Conservation (phyloP, 1,140 invertebrate species). For the Rhizoglyphus robini region DNA sequence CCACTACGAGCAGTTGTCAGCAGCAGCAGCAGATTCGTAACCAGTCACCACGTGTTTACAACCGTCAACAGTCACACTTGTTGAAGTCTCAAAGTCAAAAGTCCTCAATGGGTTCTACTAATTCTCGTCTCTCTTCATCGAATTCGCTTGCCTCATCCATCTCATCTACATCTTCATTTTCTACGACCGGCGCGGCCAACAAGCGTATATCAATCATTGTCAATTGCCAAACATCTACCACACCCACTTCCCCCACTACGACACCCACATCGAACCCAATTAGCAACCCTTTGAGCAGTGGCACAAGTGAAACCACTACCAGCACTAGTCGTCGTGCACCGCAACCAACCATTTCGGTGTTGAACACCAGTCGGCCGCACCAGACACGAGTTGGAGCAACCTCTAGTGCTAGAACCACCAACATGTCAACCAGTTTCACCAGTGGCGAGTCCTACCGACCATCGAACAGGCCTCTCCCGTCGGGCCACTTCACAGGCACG, state of each 20-base stretch:
- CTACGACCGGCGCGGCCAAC: not conserved
- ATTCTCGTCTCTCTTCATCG: slow-evolving; percentile 1
- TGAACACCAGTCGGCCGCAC: not conserved
- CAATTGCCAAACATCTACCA: not conserved
- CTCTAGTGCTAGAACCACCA: not conserved
- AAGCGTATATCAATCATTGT: not conserved
- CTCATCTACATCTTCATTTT: not conserved
- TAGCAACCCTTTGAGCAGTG: too few relatives aligned
- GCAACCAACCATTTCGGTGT: not conserved
- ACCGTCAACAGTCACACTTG: slow-evolving; percentile 8
- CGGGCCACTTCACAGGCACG: not conserved
- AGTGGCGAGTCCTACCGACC: not conserved
- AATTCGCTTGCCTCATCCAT: not conserved
- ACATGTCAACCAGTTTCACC: too few relatives aligned
- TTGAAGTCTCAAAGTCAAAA: slow-evolving; percentile 1
- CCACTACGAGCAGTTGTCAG: not conserved
- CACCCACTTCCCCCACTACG: too few relatives aligned
- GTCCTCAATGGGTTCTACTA: not conserved
- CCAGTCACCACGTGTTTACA: slow-evolving; percentile 5
- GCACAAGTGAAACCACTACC: not conserved
- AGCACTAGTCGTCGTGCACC: not conserved
- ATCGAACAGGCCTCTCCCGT: too few relatives aligned
- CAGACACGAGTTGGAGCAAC: not conserved
- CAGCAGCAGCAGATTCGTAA: not conserved
- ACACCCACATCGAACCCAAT: too few relatives aligned